Evolutionary conservation across 2,888 invertebrate species (phyloP).

Genomic region (Portevinia maculata): DNA sequence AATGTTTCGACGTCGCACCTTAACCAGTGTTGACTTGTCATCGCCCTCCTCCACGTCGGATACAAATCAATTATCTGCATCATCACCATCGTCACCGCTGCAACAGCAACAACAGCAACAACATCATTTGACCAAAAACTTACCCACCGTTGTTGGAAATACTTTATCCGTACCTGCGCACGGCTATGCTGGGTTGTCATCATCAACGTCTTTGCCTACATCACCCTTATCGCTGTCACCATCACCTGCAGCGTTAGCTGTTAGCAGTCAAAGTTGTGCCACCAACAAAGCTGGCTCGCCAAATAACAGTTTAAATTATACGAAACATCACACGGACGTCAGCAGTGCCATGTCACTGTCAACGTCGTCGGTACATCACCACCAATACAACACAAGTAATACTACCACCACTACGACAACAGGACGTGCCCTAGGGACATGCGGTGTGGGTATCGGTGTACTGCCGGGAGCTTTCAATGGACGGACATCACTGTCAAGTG

Average conservation of each 20-base stretch:
- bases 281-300: slow-evolving; percentile 60
- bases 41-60: slow-evolving; percentile 41
- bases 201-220: slow-evolving; percentile 53
- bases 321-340: slow-evolving; percentile 58
- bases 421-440: slow-evolving; percentile 64
- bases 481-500: slow-evolving; percentile 48
- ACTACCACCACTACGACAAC: slow-evolving; percentile 55
- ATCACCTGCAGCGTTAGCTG: slow-evolving; percentile 61
- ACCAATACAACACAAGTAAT: slow-evolving; percentile 63
- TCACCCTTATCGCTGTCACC: slow-evolving; percentile 64
- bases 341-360: slow-evolving; percentile 68
- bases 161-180: slow-evolving; percentile 71
- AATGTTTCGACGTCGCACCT: slow-evolving; percentile 82
- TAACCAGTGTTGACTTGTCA: slow-evolving; percentile 78
- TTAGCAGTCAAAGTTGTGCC: slow-evolving; percentile 65
- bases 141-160: slow-evolving; percentile 68
- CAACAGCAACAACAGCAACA: slow-evolving; percentile 78
- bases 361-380: slow-evolving; percentile 68
- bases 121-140: slow-evolving; percentile 65
- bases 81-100: slow-evolving; percentile 79
- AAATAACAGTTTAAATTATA: slow-evolving; percentile 46
- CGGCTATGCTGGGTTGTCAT: slow-evolving; percentile 68
- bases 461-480: slow-evolving; percentile 61
- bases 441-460: slow-evolving; percentile 59
- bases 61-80: slow-evolving; percentile 76